phyloP scores from a whole-genome alignment of 2,113 vertebrate genomes.

The Hirundichthys speculiger region DNA sequence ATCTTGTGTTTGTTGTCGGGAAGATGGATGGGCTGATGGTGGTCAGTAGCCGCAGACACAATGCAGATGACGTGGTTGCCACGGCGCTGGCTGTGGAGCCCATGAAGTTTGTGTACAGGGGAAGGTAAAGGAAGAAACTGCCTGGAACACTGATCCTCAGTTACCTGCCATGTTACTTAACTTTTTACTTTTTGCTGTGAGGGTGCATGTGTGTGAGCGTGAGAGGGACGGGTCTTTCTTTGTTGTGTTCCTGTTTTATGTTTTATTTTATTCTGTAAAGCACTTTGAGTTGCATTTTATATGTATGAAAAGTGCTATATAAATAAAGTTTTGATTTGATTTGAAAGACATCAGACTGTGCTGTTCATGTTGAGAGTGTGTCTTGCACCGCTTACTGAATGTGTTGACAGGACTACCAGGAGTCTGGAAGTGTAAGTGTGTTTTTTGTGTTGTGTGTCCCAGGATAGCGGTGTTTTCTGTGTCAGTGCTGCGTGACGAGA shows the following conservation, averaged over 20 bases:
- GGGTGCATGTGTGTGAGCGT: too few species aligned
- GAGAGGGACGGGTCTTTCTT: too few species aligned
- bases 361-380: too few species aligned
- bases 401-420: background rate
- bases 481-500: conserved; percentile 91
- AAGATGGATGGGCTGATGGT: conserved; percentile 95
- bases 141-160: too few species aligned
- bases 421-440: background rate
- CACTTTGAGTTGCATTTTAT: too few species aligned
- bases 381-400: background rate
- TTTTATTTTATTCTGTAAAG: too few species aligned
- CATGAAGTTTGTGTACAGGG: conserved; percentile 98
- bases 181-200: too few species aligned
- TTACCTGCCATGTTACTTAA: too few species aligned
- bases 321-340: too few species aligned
- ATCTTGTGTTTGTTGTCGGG: conserved; percentile 91
- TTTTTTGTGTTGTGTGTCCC: conserved; percentile 41
- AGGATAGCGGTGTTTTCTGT: conserved; percentile 97
- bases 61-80: conserved; percentile 92
- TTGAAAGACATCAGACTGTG: too few species aligned
- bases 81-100: conserved; percentile 93
- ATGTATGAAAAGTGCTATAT: too few species aligned
- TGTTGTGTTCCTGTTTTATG: too few species aligned
- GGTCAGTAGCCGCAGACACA: conserved; percentile 90
- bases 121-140: conserved; percentile 82